These are phyloP conservation scores for Tetraodon nigroviridis DNA, from an alignment of 2,113 vertebrate species.

Conservation along the genomic window DNA sequence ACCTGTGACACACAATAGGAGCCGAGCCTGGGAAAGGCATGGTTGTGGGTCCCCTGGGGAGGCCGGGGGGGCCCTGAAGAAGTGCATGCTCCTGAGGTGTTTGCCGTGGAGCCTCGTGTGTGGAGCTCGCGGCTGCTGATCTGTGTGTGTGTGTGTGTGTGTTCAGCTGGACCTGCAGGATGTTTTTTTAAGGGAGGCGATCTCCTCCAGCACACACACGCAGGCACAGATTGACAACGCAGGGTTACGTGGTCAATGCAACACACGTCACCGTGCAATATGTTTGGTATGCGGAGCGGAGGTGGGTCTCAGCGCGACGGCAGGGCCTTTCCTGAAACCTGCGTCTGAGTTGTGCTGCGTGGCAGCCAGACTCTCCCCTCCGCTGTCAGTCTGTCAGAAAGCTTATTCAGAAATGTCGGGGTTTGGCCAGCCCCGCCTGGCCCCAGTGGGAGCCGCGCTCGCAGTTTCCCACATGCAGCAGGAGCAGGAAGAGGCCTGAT, in stretches of 20 bases:
- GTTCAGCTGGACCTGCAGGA: conserved; percentile 68
- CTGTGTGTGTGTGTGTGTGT: conserved; percentile 55
- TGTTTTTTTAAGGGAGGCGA: conserved; percentile 63
- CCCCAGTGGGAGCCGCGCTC: conserved; percentile 47
- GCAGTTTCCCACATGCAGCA: conserved; percentile 41
- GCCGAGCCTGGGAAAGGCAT: conserved; percentile 54
- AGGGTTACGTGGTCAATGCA: conserved; percentile 45
- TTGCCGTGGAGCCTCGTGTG: conserved; percentile 20
- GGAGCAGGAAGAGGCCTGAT: conserved; percentile 36
- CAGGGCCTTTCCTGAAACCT: conserved; percentile 44
- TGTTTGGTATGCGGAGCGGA: conserved; percentile 48
- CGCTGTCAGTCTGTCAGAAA: conserved; percentile 31
- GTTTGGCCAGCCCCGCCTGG: conserved; percentile 37
- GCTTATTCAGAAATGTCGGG: conserved; percentile 29
- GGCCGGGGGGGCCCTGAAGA: conserved; percentile 16
- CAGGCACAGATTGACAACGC: conserved; percentile 27
- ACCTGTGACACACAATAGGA: conserved; percentile 56
- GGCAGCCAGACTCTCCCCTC: conserved; percentile 20
- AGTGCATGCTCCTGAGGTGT: conserved; percentile 40
- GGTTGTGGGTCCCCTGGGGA: conserved; percentile 47
- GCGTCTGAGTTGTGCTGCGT: conserved; percentile 48
- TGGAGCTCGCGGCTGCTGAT: conserved; percentile 39
- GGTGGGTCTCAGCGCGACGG: conserved; percentile 34
- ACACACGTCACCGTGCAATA: conserved; percentile 49
- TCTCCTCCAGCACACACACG: conserved; percentile 26